Evolutionary conservation across 2,888 invertebrate genomes (phyloP).

Genomic region (Cheiracanthium punctorium): DNA sequence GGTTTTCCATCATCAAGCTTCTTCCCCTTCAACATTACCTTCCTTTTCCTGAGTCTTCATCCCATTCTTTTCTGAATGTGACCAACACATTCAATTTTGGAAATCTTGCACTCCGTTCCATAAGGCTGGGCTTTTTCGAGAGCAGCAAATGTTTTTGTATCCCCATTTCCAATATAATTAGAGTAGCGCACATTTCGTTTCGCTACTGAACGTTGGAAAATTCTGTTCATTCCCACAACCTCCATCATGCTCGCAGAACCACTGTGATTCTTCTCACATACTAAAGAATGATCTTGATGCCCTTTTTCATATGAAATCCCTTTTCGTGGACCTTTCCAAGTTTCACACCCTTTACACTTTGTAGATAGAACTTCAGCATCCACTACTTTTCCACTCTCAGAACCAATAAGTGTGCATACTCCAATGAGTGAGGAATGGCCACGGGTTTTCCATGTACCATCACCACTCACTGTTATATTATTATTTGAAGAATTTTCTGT

Average conservation of each 20-base stretch:
- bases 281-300: neutral
- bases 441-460: constrained; percentile 15
- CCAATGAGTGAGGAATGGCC: neutral
- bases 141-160: neutral
- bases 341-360: no score
- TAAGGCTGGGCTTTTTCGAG: neutral
- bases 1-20: no score
- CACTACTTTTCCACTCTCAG: no score
- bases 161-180: neutral
- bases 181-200: neutral
- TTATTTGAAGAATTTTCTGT: neutral
- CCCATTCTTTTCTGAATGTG: constrained; percentile 2
- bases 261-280: neutral
- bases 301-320: neutral
- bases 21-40: neutral
- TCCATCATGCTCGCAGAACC: neutral
- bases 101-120: no score
- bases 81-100: neutral
- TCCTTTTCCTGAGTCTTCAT: neutral
- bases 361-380: no score
- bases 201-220: neutral
- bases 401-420: neutral
- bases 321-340: no score
- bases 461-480: neutral
- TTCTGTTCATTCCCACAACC: neutral